Evolutionary conservation across 2,797 vertebrate species (phyloP).

Genomic region (Tokudaia tokunoshimensis): DNA sequence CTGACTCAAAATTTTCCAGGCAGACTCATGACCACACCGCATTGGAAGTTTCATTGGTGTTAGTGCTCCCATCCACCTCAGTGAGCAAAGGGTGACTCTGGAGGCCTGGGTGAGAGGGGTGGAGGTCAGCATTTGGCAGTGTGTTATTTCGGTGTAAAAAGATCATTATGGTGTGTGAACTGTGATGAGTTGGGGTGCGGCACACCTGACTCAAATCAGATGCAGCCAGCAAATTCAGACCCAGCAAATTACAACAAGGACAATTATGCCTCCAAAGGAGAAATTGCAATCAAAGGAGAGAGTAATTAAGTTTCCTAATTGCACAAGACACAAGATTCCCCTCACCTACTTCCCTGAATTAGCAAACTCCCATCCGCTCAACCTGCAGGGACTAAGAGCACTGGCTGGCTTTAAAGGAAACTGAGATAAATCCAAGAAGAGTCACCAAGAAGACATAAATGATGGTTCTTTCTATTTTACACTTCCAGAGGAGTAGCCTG

Average conservation of each 20-base stretch:
- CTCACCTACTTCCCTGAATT: constrained; percentile 1
- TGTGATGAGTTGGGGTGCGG: constrained; percentile 68
- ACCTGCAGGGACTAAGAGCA: neutral
- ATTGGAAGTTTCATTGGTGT: neutral
- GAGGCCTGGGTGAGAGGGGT: neutral
- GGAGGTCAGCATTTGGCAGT: neutral
- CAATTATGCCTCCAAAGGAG: constrained; percentile 69
- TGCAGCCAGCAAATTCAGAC: constrained; percentile 41
- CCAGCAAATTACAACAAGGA: constrained; percentile 67
- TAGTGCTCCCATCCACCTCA: neutral
- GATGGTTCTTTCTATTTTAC: neutral
- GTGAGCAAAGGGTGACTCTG: neutral
- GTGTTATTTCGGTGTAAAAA: neutral
- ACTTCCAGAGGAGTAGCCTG: neutral
- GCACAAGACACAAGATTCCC: constrained; percentile 35
- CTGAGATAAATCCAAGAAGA: neutral
- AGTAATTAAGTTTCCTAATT: constrained; percentile 79
- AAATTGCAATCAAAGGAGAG: constrained; percentile 46
- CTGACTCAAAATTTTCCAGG: neutral
- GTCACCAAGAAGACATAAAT: neutral
- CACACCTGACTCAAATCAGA: constrained; percentile 57
- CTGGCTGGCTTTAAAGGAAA: neutral
- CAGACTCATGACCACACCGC: accelerated
- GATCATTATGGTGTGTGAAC: neutral
- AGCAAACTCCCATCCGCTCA: neutral